Evolutionary conservation across 2,113 vertebrate genomes (phyloP).

Genomic region (Geococcyx californianus): DNA sequence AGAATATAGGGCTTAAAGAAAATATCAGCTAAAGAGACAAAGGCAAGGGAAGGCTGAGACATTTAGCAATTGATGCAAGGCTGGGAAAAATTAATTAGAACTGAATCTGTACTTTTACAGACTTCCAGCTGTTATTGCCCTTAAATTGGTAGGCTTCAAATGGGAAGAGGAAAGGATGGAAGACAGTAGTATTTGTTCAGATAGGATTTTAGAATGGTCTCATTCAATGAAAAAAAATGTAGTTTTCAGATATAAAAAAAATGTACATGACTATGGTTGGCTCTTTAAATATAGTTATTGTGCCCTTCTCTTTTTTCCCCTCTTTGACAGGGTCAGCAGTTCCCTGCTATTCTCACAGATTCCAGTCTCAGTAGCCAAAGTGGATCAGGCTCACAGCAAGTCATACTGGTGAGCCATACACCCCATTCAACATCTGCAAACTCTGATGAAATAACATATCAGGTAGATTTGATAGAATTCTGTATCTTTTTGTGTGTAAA

Average conservation of each 20-base stretch:
- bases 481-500: background rate
- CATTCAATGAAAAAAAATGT: background rate
- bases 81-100: background rate
- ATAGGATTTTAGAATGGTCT: background rate
- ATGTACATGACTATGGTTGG: background rate
- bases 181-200: background rate
- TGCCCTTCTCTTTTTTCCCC: background rate
- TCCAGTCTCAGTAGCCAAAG: slow-evolving; percentile 79
- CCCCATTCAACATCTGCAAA: slow-evolving; percentile 69
- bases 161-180: background rate
- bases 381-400: slow-evolving; percentile 80
- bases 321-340: slow-evolving; percentile 84
- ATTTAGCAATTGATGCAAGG: background rate
- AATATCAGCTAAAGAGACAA: background rate
- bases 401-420: slow-evolving; percentile 90
- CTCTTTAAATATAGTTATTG: background rate
- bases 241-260: background rate
- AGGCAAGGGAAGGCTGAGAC: background rate
- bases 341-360: slow-evolving; percentile 87
- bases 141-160: background rate
- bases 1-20: background rate
- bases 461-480: slow-evolving; percentile 56
- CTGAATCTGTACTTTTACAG: background rate
- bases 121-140: background rate
- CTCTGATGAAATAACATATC: slow-evolving; percentile 76